phyloP scores from a whole-genome alignment of 2,888 invertebrate genomes.

The Amblyteles armatorius region DNA sequence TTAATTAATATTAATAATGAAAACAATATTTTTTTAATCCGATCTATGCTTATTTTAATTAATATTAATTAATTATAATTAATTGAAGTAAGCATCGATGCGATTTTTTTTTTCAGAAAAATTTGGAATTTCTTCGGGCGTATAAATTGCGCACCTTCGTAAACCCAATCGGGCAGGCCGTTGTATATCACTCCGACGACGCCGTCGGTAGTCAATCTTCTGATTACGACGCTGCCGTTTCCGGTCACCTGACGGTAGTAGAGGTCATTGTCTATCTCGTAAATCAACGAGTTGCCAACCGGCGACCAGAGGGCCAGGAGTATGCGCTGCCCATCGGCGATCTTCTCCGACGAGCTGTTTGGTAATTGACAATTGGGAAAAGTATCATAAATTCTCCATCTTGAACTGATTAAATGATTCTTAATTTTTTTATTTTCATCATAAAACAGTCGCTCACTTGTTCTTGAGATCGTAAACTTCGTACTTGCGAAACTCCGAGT shows the following conservation, averaged over 20 bases:
- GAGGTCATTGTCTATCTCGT: slow-evolving; percentile 90
- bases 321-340: slow-evolving; percentile 86
- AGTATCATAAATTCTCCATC: background rate
- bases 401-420: background rate
- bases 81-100: too few relatives aligned
- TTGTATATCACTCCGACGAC: slow-evolving; percentile 89
- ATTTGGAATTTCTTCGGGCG: background rate
- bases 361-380: background rate
- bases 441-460: slow-evolving; percentile 83
- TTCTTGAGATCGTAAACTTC: slow-evolving; percentile 87
- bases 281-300: slow-evolving; percentile 86
- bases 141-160: slow-evolving; percentile 89
- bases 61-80: too few relatives aligned
- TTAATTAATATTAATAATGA: background rate
- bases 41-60: slow-evolving; percentile 1
- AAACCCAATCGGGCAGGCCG: slow-evolving; percentile 96
- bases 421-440: background rate
- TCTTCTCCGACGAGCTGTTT: slow-evolving; percentile 83
- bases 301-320: slow-evolving; percentile 89
- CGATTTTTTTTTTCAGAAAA: background rate
- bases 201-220: slow-evolving; percentile 88
- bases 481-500: slow-evolving; percentile 88
- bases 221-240: slow-evolving; percentile 74
- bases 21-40: slow-evolving; percentile 30
- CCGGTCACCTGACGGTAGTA: slow-evolving; percentile 85